Evolutionary conservation across 2,113 vertebrate species (phyloP).

Genomic region (Engystomops pustulosus): DNA sequence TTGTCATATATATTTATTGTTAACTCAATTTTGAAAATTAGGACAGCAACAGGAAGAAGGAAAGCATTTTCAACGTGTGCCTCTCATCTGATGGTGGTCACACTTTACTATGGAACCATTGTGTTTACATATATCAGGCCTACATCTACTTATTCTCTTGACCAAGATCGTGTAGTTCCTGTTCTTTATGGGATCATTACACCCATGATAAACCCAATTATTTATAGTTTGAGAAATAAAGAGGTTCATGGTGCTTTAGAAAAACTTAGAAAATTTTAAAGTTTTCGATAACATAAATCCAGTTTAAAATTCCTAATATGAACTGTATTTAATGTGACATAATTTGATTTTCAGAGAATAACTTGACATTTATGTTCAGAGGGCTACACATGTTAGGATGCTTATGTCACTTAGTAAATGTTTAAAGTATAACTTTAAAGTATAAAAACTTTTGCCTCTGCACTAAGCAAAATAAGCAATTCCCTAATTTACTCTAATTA

Average conservation of each 20-base stretch:
- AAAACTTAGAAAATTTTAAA: too few relatives aligned
- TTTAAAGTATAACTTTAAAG: too few relatives aligned
- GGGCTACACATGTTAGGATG: too few relatives aligned
- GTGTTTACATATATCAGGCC: slow-evolving; percentile 63
- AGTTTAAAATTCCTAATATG: too few relatives aligned
- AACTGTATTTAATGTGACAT: too few relatives aligned
- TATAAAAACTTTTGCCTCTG: too few relatives aligned
- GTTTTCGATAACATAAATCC: too few relatives aligned
- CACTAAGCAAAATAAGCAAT: too few relatives aligned
- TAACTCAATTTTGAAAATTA: slow-evolving; percentile 39
- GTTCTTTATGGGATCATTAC: slow-evolving; percentile 66
- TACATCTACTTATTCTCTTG: slow-evolving; percentile 64
- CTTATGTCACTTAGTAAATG: too few relatives aligned
- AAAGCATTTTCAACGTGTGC: slow-evolving; percentile 67
- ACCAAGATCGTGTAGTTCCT: slow-evolving; percentile 64
- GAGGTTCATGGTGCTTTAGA: slow-evolving; percentile 40
- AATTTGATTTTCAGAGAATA: too few relatives aligned
- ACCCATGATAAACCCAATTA: slow-evolving; percentile 67
- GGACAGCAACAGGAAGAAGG: slow-evolving; percentile 14
- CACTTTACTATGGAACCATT: slow-evolving; percentile 62
- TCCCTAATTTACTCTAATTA: too few relatives aligned
- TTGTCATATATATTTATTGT: slow-evolving; percentile 52
- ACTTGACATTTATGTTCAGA: too few relatives aligned
- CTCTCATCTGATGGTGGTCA: slow-evolving; percentile 58
- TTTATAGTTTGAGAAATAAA: slow-evolving; percentile 63